Percentiles rank a stretch among this genome's conserved stretches.
These are phyloP conservation scores for Amblyornis subalaris DNA, from an alignment of 2,113 vertebrate species.

Conservation along the genomic window DNA sequence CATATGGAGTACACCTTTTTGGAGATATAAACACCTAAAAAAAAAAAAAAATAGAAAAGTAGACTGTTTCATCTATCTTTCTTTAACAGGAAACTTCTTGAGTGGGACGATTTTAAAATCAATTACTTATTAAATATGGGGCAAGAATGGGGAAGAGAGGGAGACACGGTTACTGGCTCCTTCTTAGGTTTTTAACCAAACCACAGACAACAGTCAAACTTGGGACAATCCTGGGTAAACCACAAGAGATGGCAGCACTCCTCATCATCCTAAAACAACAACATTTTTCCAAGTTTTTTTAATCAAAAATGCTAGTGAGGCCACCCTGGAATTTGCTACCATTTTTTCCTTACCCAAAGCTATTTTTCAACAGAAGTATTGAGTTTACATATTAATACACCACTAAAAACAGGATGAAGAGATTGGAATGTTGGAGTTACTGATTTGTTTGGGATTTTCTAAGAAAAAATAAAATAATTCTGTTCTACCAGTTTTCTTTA, in stretches of 20 bases:
- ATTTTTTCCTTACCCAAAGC: slow-evolving; percentile 57
- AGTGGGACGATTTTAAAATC: background rate
- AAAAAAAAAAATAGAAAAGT: background rate
- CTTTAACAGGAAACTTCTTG: background rate
- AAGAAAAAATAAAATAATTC: slow-evolving; percentile 42
- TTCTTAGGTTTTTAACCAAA: slow-evolving; percentile 46
- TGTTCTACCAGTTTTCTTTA: background rate
- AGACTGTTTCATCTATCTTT: background rate
- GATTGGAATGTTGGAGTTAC: slow-evolving; percentile 36
- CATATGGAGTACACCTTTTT: background rate
- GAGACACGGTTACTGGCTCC: background rate
- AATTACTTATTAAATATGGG: background rate
- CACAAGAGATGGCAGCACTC: slow-evolving; percentile 56
- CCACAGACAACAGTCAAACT: slow-evolving; percentile 38
- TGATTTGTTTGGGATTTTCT: slow-evolving; percentile 61
- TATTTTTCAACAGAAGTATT: slow-evolving; percentile 62
- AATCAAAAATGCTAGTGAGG: slow-evolving; percentile 55
- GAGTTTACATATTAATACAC: slow-evolving; percentile 55
- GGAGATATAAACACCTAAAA: background rate
- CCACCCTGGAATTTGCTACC: slow-evolving; percentile 66
- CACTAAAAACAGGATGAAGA: slow-evolving; percentile 61
- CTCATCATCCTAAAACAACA: slow-evolving; percentile 56
- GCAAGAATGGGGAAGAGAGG: background rate
- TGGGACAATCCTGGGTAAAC: slow-evolving; percentile 58
- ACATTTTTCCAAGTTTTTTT: slow-evolving; percentile 51